These are phyloP conservation scores for Corydoras sp. DNA, from an alignment of 2,113 vertebrate species.

Conservation along the genomic window DNA sequence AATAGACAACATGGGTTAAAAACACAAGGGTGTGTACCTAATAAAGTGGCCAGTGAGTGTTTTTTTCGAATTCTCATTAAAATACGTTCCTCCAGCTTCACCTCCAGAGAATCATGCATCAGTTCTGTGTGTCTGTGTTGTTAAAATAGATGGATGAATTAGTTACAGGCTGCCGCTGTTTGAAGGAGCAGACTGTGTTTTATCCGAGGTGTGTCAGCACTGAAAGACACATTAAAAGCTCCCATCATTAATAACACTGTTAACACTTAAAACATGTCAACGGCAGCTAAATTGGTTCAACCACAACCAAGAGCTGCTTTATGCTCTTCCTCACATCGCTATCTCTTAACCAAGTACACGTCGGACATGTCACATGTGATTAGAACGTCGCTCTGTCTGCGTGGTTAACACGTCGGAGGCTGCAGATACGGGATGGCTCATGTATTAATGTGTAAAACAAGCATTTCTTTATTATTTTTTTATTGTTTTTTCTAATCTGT, in stretches of 20 bases:
- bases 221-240: conserved; percentile 23
- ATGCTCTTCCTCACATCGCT: background rate
- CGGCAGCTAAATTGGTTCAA: conserved; percentile 3
- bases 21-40: no score
- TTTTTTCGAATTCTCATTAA: no score
- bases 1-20: no score
- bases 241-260: conserved; percentile 10
- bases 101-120: background rate
- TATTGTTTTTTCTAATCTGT: no score
- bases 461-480: no score
- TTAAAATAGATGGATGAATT: conserved; percentile 15
- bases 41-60: no score
- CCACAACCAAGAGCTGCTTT: background rate
- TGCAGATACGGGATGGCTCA: no score
- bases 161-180: conserved; percentile 26
- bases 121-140: conserved; percentile 17
- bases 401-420: no score
- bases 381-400: no score
- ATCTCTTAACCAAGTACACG: background rate
- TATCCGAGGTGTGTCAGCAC: background rate
- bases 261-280: background rate
- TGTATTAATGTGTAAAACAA: no score
- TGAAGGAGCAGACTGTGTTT: background rate
- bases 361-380: no score
- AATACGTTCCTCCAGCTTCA: no score